Percentiles rank a stretch among this genome's conserved stretches.
These are phyloP conservation scores for Aleiodes alternator DNA, from an alignment of 2,888 invertebrate species.

Conservation along the genomic window DNA sequence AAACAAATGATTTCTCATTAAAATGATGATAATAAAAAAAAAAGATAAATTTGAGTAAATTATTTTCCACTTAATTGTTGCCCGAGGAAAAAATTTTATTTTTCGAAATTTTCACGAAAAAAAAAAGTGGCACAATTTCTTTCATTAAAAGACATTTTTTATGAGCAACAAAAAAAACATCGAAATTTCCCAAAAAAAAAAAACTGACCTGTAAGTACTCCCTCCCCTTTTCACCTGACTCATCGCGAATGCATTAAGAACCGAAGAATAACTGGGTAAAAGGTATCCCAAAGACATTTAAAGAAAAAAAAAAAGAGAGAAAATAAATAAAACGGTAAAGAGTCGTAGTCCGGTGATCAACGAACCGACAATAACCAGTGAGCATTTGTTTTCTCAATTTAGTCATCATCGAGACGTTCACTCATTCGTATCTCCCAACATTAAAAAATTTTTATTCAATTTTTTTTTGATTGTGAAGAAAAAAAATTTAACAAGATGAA, in stretches of 20 bases:
- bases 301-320: conserved; percentile 12
- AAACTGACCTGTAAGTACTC: background rate
- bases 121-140: background rate
- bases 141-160: background rate
- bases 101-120: no score
- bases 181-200: background rate
- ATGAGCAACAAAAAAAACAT: background rate
- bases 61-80: no score
- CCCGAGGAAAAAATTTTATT: no score
- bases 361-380: conserved; percentile 18
- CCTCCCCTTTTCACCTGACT: background rate
- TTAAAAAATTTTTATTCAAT: background rate
- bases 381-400: conserved; percentile 11
- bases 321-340: conserved; percentile 27
- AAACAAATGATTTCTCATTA: background rate
- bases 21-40: background rate
- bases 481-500: background rate
- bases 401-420: conserved; percentile 34
- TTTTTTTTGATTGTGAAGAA: background rate
- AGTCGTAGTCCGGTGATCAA: conserved; percentile 39
- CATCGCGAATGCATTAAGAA: background rate
- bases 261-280: background rate
- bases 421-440: conserved; percentile 19
- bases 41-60: background rate
- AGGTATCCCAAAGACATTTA: background rate